A percentile compares a stretch with the other conserved stretches of the same genome.
phyloP scores from a whole-genome alignment of 64 coral and sea anemone genomes.

The Stylophora pistillata region DNA sequence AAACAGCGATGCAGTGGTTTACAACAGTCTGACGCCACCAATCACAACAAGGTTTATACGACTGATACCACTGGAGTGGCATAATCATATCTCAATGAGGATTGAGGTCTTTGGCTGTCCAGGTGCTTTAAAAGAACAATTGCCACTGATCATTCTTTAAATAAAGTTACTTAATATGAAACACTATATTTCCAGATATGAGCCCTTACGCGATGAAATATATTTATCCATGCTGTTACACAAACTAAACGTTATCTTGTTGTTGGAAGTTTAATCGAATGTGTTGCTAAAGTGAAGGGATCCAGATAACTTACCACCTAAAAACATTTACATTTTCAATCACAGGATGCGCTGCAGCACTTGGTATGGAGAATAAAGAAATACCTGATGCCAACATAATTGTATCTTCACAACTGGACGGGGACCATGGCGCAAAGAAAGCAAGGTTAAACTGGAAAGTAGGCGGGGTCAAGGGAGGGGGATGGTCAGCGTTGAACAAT shows the following conservation, averaged over 20 bases:
- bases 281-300: neutral
- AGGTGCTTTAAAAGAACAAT: neutral
- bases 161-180: neutral
- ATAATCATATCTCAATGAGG: too few relatives aligned
- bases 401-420: constrained; percentile 32
- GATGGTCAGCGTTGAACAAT: constrained; percentile 56
- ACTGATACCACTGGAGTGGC: too few relatives aligned
- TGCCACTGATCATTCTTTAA: neutral
- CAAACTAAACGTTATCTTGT: too few relatives aligned
- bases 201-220: too few relatives aligned
- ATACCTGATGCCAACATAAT: constrained; percentile 12
- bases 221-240: too few relatives aligned
- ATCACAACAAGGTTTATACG: too few relatives aligned
- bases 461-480: constrained; percentile 15
- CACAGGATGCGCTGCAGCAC: neutral
- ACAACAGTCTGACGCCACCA: too few relatives aligned
- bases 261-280: neutral
- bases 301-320: neutral
- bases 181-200: neutral
- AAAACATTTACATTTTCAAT: neutral
- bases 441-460: constrained; percentile 41
- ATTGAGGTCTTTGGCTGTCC: too few relatives aligned
- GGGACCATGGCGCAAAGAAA: neutral
- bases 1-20: neutral
- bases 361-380: neutral